Base-by-base conservation (phyloP, 2,888 invertebrate species). In the Yponomeuta malinellus region DNA sequence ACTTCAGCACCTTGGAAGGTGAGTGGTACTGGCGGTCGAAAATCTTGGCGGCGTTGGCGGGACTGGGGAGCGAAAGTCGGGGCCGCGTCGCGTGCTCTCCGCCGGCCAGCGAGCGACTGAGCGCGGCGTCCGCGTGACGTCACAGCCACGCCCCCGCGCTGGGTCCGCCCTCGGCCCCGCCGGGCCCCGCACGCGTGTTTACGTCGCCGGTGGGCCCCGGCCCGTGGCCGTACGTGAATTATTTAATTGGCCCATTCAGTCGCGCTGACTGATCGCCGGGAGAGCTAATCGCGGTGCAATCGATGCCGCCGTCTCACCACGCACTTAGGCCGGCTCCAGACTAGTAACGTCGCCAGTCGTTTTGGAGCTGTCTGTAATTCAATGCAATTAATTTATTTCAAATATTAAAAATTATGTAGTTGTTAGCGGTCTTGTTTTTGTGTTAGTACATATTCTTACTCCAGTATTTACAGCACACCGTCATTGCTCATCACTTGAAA, bases 1-100 rank as follows among this genome's bases (percentile, higher is more conserved):
- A 89, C 89, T 94, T 94, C 87, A 94, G 93, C 94, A 94, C 94
- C 94, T 94, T 93, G 89, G 93, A 92, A 83, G 92, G 93, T 87
- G 93, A 92, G 85, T 92, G 93, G 80, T 92, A 93, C 92, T 93
- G 93, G 78, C 92, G 89, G 93, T 93, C 92, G 88, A 92, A 93
- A 92, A 92, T 93, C 81, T 92, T 92, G 93, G 84, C 89, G 90
- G 81, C 83, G 90, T 90, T 87, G 86, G 86, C 87, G 87, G 89
- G 86, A 83, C 79, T 81, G 85, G 84, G 81, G 52, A 59, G 52
- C 52, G 52, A 59, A 59, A 59, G 15, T 12, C 15, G 52, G 52
- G 2, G 85, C 87, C 86, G 81, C 89, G 89, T 82, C 89, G 90
- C 83, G 85, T 78, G 43, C 43, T 81, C 80, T 78, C 78, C 88